Evolutionary conservation across 2,797 vertebrate genomes (phyloP).

Genomic region (Emys orbicularis): DNA sequence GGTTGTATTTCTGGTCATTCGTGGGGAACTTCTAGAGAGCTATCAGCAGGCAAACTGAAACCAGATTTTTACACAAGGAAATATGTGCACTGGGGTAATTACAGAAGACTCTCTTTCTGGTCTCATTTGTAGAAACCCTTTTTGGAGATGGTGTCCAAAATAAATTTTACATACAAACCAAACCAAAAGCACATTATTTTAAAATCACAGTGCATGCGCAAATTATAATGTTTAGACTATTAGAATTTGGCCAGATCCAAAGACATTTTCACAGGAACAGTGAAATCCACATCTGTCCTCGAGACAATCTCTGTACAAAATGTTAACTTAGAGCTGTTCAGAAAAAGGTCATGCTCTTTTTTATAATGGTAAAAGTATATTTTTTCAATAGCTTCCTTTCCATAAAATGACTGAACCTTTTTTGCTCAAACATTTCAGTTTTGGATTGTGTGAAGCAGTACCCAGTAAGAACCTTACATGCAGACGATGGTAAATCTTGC

Average conservation of each 20-base stretch:
- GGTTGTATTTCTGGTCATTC: conserved; percentile 29
- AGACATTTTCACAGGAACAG: background rate
- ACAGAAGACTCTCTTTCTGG: background rate
- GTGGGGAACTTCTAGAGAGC: background rate
- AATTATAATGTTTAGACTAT: background rate
- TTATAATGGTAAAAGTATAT: background rate
- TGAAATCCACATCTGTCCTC: background rate
- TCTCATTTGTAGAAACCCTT: background rate
- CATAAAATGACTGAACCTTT: background rate
- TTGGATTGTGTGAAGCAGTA: background rate
- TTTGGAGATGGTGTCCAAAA: background rate
- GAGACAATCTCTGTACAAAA: background rate
- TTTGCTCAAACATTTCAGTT: background rate
- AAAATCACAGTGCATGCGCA: background rate
- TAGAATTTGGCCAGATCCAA: background rate
- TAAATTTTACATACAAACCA: background rate
- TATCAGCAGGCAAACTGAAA: conserved; percentile 1
- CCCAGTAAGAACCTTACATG: background rate
- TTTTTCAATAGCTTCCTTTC: background rate
- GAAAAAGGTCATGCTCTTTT: background rate
- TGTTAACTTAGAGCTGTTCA: background rate
- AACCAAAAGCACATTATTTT: background rate
- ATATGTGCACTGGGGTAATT: conserved; percentile 13
- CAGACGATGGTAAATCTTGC: background rate
- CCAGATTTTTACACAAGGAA: conserved; percentile 32